phyloP scores from a whole-genome alignment of 2,797 vertebrate genomes.

The Sebastes aleutianus region DNA sequence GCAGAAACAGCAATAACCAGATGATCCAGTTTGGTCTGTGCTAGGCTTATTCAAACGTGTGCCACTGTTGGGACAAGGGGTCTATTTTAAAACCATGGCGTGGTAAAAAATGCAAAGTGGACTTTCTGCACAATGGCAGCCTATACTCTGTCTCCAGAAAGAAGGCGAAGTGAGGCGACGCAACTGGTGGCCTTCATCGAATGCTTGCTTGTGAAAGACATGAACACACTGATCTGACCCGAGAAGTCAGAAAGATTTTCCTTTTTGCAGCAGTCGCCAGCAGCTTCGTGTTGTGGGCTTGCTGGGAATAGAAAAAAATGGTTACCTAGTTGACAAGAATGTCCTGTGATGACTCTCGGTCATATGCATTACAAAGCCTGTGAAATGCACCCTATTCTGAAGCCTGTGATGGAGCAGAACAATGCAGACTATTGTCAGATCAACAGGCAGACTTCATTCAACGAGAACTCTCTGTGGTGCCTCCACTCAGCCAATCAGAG shows the following conservation, averaged over 20 bases:
- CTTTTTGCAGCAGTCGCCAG: neutral
- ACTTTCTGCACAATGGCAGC: constrained; percentile 3
- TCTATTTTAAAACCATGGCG: neutral
- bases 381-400: constrained; percentile 63
- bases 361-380: constrained; percentile 78
- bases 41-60: neutral
- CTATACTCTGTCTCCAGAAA: neutral
- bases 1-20: constrained; percentile 44
- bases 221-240: neutral
- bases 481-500: constrained; percentile 69
- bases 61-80: neutral
- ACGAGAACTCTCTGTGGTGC: constrained; percentile 62
- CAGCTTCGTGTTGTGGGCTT: neutral
- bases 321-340: constrained; percentile 60
- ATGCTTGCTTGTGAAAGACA: constrained; percentile 1
- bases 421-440: constrained; percentile 79
- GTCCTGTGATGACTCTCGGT: constrained; percentile 48
- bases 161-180: neutral
- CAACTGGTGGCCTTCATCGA: neutral
- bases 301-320: constrained; percentile 15
- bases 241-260: neutral
- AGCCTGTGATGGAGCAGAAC: constrained; percentile 68
- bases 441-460: constrained; percentile 73
- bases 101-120: neutral
- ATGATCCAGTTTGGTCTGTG: constrained; percentile 43